These are phyloP conservation scores for Pseudopodoces humilis DNA, from an alignment of 2,113 vertebrate genomes.

Conservation along the genomic window DNA sequence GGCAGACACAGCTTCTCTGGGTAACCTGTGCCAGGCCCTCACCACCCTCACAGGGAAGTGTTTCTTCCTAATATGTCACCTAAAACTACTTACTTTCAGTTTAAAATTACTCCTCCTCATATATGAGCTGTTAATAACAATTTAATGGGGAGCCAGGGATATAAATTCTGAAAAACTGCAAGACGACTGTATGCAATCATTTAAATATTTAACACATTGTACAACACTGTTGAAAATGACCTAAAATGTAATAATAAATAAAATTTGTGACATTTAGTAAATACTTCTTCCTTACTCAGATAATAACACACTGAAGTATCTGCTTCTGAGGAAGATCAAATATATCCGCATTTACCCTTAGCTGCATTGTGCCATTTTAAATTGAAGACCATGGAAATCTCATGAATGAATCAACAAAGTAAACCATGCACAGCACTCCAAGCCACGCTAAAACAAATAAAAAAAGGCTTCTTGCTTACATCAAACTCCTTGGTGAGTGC, in stretches of 20 bases:
- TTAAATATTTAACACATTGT: not conserved
- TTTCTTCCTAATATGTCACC: not conserved
- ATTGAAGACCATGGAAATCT: not conserved
- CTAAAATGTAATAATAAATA: not conserved
- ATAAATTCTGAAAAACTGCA: not conserved
- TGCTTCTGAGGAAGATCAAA: not conserved
- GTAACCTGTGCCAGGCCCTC: rapidly evolving
- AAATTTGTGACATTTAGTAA: not conserved
- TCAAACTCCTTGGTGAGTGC: conserved; percentile 97
- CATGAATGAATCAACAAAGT: not conserved
- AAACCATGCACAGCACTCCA: not conserved
- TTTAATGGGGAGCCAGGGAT: not conserved
- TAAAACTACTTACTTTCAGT: not conserved
- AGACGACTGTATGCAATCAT: rapidly evolving
- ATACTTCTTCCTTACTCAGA: not conserved
- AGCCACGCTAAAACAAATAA: not conserved
- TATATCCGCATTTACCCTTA: not conserved
- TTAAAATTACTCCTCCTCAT: not conserved
- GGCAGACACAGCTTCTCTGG: not conserved
- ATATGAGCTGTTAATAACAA: not conserved
- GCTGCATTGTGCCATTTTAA: not conserved
- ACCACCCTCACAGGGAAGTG: rapidly evolving
- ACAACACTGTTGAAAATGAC: not conserved
- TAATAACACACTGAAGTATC: not conserved
- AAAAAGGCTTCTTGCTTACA: conserved; percentile 74